A percentile compares a stretch with the other conserved stretches of the same genome.
phyloP scores from a whole-genome alignment of 2,113 vertebrate species.

The Zapus hudsonius region DNA sequence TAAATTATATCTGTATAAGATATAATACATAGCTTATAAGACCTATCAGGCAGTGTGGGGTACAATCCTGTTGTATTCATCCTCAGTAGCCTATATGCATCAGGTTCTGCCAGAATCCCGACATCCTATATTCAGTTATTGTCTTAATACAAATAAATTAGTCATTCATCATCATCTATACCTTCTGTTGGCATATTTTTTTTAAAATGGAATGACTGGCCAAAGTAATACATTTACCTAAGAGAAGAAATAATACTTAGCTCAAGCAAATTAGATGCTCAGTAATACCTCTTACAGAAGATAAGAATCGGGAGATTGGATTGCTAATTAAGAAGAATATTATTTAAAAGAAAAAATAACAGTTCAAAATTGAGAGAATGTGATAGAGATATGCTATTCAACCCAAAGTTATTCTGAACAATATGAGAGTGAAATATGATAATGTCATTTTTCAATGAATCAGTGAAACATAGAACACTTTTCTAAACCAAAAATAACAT shows the following conservation, averaged over 20 bases:
- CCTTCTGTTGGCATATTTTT: slow-evolving; percentile 16
- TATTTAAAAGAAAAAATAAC: slow-evolving; percentile 49
- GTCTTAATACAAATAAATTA: slow-evolving; percentile 4
- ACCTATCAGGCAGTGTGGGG: fast-evolving
- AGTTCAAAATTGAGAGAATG: slow-evolving; percentile 38
- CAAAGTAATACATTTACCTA: background rate
- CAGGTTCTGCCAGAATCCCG: background rate
- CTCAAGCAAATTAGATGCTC: slow-evolving; percentile 43
- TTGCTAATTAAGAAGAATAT: slow-evolving; percentile 51
- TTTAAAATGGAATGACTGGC: slow-evolving; percentile 34
- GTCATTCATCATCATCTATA: background rate
- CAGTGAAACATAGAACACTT: slow-evolving; percentile 49
- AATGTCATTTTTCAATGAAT: slow-evolving; percentile 53
- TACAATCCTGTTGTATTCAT: background rate
- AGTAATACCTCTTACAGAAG: slow-evolving; percentile 3
- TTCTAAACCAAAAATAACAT: slow-evolving; percentile 66
- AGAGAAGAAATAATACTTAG: slow-evolving; percentile 45
- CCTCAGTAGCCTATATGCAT: background rate
- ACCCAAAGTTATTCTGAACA: slow-evolving; percentile 14
- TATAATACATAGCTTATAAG: too few species aligned
- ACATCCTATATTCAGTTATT: background rate
- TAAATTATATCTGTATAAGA: background rate
- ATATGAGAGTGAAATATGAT: slow-evolving; percentile 31
- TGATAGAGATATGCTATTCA: background rate
- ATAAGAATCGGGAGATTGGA: slow-evolving; percentile 54